A percentile compares a stretch with the other conserved stretches of the same genome.
Conservation (phyloP, 2,797 vertebrate species). For the Sitta carolinensis region DNA sequence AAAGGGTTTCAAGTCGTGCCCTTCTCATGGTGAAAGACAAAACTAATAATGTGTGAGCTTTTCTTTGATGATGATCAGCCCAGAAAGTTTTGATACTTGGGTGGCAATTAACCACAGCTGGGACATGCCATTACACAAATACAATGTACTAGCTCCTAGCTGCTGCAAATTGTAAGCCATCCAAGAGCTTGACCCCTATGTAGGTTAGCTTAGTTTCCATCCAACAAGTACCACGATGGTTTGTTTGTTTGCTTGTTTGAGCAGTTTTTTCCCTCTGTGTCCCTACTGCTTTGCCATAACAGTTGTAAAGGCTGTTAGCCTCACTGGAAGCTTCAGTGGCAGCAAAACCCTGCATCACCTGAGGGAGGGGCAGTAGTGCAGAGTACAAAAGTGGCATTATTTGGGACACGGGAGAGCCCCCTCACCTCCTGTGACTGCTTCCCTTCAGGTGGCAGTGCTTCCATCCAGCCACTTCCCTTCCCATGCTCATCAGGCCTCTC, state of each 20-base stretch:
- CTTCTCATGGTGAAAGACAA: background rate
- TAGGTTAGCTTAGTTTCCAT: background rate
- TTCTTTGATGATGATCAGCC: background rate
- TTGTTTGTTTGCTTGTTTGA: background rate
- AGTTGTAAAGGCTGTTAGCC: background rate
- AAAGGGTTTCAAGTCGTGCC: background rate
- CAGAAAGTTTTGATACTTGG: background rate
- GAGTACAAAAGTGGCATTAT: background rate
- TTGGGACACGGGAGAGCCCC: background rate
- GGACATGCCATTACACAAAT: background rate
- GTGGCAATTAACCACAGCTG: background rate
- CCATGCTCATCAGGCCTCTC: slow-evolving; percentile 13
- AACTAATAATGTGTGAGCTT: background rate
- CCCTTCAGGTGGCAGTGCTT: background rate
- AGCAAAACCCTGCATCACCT: background rate
- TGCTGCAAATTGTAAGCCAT: background rate
- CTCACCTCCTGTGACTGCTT: background rate
- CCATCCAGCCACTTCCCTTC: background rate
- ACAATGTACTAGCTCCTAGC: background rate
- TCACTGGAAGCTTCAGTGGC: background rate
- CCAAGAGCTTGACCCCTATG: background rate
- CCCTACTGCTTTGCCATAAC: background rate
- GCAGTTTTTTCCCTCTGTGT: background rate
- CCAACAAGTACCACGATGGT: background rate
- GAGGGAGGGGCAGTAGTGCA: background rate